Conservation (phyloP, 2,888 invertebrate genomes). For the Ditula angustiorana region DNA sequence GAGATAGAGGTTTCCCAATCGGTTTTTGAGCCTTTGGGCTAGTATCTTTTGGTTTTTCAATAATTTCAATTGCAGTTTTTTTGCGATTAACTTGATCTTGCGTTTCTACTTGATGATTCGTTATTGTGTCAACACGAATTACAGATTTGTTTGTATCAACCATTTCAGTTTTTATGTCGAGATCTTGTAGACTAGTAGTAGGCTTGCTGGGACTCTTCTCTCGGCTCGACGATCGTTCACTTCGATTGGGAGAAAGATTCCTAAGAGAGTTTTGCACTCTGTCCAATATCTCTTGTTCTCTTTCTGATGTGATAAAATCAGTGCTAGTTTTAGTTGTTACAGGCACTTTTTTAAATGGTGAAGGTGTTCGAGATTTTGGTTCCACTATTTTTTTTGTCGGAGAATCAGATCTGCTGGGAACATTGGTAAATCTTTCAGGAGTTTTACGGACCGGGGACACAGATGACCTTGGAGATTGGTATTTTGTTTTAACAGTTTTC, state of each 20-base stretch:
- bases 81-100: slow-evolving; percentile 43
- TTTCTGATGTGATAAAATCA: slow-evolving; percentile 66
- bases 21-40: slow-evolving; percentile 57
- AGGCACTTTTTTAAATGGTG: slow-evolving; percentile 54
- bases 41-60: slow-evolving; percentile 49
- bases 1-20: slow-evolving; percentile 59
- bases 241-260: slow-evolving; percentile 73
- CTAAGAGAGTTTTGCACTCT: slow-evolving; percentile 72
- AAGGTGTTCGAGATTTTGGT: slow-evolving; percentile 44
- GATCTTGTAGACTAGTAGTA: slow-evolving; percentile 61
- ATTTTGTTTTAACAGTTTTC: slow-evolving; percentile 22
- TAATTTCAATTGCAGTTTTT: slow-evolving; percentile 17
- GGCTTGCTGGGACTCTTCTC: slow-evolving; percentile 63
- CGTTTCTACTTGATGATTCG: slow-evolving; percentile 39
- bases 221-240: slow-evolving; percentile 61
- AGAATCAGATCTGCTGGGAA: slow-evolving; percentile 2
- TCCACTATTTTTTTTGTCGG: slow-evolving; percentile 31
- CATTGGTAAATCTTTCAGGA: slow-evolving; percentile 40
- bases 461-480: slow-evolving; percentile 33
- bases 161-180: slow-evolving; percentile 54
- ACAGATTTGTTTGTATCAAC: slow-evolving; percentile 41
- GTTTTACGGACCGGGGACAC: slow-evolving; percentile 32
- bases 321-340: slow-evolving; percentile 52
- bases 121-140: slow-evolving; percentile 38
- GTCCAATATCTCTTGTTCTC: slow-evolving; percentile 72